A percentile compares a stretch with the other conserved stretches of the same genome.
Evolutionary conservation across 2,888 invertebrate genomes (phyloP).

Genomic region (Agrotis segetum): DNA sequence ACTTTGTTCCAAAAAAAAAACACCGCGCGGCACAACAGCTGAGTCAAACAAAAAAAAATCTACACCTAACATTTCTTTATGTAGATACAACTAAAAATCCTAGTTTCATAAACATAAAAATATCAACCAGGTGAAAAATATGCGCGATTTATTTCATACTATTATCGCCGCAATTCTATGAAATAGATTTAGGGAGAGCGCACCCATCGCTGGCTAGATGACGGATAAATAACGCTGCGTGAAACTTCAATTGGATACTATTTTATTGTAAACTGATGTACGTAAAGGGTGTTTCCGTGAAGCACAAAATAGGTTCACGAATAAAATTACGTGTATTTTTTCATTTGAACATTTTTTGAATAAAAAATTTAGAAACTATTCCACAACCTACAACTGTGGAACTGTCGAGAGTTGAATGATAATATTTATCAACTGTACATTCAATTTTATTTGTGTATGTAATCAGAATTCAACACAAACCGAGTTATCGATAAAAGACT

Average conservation of each 20-base stretch:
- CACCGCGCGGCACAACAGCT: too few relatives aligned
- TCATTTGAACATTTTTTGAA: conserved; percentile 3
- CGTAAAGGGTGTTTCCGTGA: conserved; percentile 24
- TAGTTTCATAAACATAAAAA: not conserved
- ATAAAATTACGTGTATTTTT: not conserved
- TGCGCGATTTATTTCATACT: conserved; percentile 37
- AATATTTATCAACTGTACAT: too few relatives aligned
- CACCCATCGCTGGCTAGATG: conserved; percentile 26
- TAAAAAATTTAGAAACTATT: not conserved
- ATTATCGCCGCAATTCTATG: conserved; percentile 27
- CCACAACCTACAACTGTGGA: not conserved
- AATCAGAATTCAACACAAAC: not conserved
- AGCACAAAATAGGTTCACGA: conserved; percentile 2
- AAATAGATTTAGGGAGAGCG: conserved; percentile 38
- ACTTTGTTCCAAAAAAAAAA: too few relatives aligned
- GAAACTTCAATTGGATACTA: conserved; percentile 49
- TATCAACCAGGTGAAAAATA: conserved; percentile 33
- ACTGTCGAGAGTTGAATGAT: too few relatives aligned
- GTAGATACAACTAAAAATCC: not conserved
- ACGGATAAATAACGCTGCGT: conserved; percentile 57
- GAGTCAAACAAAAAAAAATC: too few relatives aligned
- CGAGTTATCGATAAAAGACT: not conserved
- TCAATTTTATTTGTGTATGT: too few relatives aligned
- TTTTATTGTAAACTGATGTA: conserved; percentile 49
- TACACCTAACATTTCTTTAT: too few relatives aligned